Conservation (phyloP, 1,140 invertebrate species). For the Lasaia peninsularis region DNA sequence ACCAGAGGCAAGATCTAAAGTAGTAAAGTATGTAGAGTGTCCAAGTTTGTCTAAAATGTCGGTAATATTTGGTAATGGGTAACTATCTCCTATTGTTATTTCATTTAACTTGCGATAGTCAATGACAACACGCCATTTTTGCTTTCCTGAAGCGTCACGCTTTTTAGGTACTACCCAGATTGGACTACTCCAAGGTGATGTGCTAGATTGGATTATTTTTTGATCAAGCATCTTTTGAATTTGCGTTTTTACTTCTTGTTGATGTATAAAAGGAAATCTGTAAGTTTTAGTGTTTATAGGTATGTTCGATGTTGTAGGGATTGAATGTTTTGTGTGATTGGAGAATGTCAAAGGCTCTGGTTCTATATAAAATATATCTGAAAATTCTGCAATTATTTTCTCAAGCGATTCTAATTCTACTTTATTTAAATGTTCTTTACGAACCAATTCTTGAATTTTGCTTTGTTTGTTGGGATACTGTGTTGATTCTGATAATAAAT, state of each 20-base stretch:
- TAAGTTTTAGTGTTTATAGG: constrained; percentile 32
- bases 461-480: not conserved
- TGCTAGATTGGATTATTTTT: constrained; percentile 50
- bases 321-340: constrained; percentile 28
- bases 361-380: constrained; percentile 28
- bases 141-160: constrained; percentile 47
- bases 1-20: constrained; percentile 42
- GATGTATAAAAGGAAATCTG: constrained; percentile 39
- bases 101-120: constrained; percentile 38
- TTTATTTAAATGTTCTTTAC: constrained; percentile 23
- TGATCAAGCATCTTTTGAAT: constrained; percentile 58
- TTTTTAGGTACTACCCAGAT: constrained; percentile 64
- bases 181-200: constrained; percentile 46
- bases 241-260: constrained; percentile 56
- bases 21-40: constrained; percentile 41
- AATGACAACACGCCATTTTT: constrained; percentile 57
- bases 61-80: constrained; percentile 75
- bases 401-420: constrained; percentile 26
- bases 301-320: constrained; percentile 26
- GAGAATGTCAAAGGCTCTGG: constrained; percentile 25
- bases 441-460: constrained; percentile 17
- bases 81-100: constrained; percentile 59
- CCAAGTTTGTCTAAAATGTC: constrained; percentile 46
- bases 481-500: not conserved
- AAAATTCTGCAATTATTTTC: constrained; percentile 22